phyloP scores from a whole-genome alignment of 2,113 vertebrate species.

The Petaurus breviceps region DNA sequence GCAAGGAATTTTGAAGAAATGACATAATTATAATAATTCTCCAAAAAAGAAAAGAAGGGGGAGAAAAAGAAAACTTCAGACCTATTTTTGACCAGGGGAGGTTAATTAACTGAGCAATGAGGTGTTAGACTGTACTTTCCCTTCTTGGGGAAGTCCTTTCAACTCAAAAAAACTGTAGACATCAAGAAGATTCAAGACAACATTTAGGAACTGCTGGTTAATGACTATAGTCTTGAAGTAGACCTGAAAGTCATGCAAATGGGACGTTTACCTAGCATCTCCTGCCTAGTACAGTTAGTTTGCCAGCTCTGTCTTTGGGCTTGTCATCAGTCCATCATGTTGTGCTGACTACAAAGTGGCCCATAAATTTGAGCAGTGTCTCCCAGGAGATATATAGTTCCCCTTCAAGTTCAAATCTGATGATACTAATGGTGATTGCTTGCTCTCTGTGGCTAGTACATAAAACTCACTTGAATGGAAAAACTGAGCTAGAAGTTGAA shows the following conservation, averaged over 20 bases:
- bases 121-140: conserved; percentile 25
- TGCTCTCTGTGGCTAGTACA: conserved; percentile 55
- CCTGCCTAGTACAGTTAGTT: conserved; percentile 8
- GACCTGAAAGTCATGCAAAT: conserved; percentile 78
- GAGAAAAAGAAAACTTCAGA: conserved; percentile 2
- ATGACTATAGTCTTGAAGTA: conserved; percentile 75
- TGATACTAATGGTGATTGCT: conserved; percentile 75
- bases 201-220: conserved; percentile 58
- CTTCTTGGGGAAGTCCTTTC: conserved; percentile 64
- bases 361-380: conserved; percentile 79
- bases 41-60: conserved; percentile 29
- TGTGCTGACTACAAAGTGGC: conserved; percentile 73
- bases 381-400: conserved; percentile 78
- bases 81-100: conserved; percentile 59
- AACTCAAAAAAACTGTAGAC: conserved; percentile 47
- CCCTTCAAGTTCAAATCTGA: conserved; percentile 72
- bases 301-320: conserved; percentile 33
- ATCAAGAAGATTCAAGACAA: conserved; percentile 57
- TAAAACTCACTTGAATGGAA: conserved; percentile 36
- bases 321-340: conserved; percentile 67
- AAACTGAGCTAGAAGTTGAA: conserved; percentile 1
- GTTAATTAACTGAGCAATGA: conserved; percentile 65
- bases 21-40: conserved; percentile 63
- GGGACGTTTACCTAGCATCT: conserved; percentile 57
- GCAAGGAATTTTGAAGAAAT: conserved; percentile 52